phyloP scores from a whole-genome alignment of 1,140 invertebrate genomes.

The Telenomus remus region DNA sequence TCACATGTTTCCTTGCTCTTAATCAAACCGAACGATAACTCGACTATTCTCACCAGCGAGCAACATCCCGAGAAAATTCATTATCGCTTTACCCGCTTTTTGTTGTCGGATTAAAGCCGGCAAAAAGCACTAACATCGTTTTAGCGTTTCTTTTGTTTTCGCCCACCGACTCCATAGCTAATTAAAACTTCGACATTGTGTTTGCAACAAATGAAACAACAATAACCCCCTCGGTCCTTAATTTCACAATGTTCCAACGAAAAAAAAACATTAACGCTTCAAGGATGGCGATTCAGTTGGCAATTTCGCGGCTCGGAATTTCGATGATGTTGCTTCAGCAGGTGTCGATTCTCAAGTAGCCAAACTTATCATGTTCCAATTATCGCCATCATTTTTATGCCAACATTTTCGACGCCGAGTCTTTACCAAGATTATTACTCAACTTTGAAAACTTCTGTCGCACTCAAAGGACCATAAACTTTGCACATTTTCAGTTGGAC shows the following conservation, averaged over 20 bases:
- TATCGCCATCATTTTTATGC: too few relatives aligned
- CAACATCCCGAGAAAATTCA: slow-evolving; percentile 29
- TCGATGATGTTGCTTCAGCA: too few relatives aligned
- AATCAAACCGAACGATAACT: slow-evolving; percentile 32
- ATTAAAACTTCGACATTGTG: slow-evolving; percentile 34
- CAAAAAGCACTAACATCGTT: slow-evolving; percentile 32
- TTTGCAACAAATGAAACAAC: slow-evolving; percentile 17
- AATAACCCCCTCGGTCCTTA: background rate
- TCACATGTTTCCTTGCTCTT: slow-evolving; percentile 21
- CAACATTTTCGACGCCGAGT: too few relatives aligned
- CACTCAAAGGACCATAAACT: too few relatives aligned
- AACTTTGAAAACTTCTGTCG: too few relatives aligned
- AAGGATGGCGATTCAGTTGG: background rate
- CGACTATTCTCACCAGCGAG: slow-evolving; percentile 12
- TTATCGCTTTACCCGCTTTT: slow-evolving; percentile 35
- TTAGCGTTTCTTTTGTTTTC: slow-evolving; percentile 14
- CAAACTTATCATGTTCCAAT: too few relatives aligned
- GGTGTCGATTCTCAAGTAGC: too few relatives aligned
- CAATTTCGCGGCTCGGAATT: background rate
- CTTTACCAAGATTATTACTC: too few relatives aligned
- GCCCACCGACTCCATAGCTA: slow-evolving; percentile 9
- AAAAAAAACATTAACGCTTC: background rate
- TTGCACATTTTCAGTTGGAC: too few relatives aligned
- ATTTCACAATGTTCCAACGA: background rate
- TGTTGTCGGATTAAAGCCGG: slow-evolving; percentile 39